Evolutionary conservation across 2,888 invertebrate species (phyloP).

Genomic region (Noctua janthina): DNA sequence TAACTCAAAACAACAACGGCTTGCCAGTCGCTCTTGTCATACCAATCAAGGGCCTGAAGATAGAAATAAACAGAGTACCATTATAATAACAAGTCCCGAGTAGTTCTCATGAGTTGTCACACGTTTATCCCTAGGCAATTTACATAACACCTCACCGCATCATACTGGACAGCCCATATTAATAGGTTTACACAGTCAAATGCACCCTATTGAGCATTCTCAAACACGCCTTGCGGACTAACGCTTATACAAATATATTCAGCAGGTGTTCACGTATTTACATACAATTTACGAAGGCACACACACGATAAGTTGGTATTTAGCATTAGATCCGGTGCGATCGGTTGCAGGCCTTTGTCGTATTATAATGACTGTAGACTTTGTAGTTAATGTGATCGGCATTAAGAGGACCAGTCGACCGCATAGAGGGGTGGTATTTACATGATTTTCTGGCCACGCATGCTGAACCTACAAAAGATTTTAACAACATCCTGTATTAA

Average conservation of each 20-base stretch:
- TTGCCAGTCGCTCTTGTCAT: conserved; percentile 13
- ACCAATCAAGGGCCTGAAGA: conserved; percentile 27
- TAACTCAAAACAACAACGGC: conserved; percentile 23
- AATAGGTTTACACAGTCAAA: conserved; percentile 88
- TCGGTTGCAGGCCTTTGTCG: conserved; percentile 72
- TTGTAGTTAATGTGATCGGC: conserved; percentile 13
- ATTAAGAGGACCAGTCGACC: conserved; percentile 19
- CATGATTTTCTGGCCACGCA: conserved; percentile 9
- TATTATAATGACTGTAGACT: conserved; percentile 45
- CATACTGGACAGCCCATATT: conserved; percentile 80
- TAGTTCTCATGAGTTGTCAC: conserved; percentile 73
- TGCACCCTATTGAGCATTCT: conserved; percentile 84
- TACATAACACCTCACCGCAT: conserved; percentile 83
- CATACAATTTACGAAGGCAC: conserved; percentile 88
- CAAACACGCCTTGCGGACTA: conserved; percentile 81
- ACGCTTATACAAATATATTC: conserved; percentile 87
- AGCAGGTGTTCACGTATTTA: conserved; percentile 89
- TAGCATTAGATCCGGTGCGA: conserved; percentile 81
- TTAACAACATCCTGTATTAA: background rate
- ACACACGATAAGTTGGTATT: conserved; percentile 81
- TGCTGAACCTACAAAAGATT: background rate
- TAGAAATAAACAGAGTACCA: conserved; percentile 51
- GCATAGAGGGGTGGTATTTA: conserved; percentile 16
- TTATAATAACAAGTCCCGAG: conserved; percentile 60
- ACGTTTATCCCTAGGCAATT: conserved; percentile 74